A percentile compares a stretch with the other conserved stretches of the same genome.
Conservation (phyloP, 2,888 invertebrate species). For the Caenorhabditis becei region DNA sequence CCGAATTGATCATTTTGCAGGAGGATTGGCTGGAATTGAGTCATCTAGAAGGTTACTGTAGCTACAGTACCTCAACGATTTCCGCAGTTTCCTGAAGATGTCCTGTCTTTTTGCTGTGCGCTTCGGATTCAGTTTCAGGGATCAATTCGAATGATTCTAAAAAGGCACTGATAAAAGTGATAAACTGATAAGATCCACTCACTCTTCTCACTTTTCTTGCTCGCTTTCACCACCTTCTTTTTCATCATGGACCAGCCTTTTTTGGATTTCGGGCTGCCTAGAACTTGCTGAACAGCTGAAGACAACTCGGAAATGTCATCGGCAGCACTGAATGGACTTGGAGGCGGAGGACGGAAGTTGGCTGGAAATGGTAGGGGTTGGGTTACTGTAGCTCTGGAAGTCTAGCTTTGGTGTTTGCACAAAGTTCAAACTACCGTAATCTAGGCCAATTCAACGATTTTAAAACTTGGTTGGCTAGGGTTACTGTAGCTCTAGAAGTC, state of each 20-base stretch:
- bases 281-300: slow-evolving; percentile 34
- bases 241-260: slow-evolving; percentile 47
- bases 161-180: too few relatives aligned
- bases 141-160: slow-evolving; percentile 13
- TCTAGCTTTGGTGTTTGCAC: too few relatives aligned
- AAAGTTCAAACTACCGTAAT: too few relatives aligned
- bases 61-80: slow-evolving; percentile 39
- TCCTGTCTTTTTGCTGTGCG: slow-evolving; percentile 14
- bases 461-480: too few relatives aligned
- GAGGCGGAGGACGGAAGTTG: slow-evolving; percentile 28
- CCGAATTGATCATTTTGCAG: slow-evolving; percentile 42
- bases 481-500: too few relatives aligned
- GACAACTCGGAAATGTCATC: slow-evolving; percentile 45
- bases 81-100: slow-evolving; percentile 55
- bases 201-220: slow-evolving; percentile 2
- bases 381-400: neutral
- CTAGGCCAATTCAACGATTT: too few relatives aligned
- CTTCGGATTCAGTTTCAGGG: neutral
- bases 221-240: slow-evolving; percentile 8
- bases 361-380: slow-evolving; percentile 22
- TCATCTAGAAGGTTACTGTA: neutral
- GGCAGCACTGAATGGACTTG: slow-evolving; percentile 26
- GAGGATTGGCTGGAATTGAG: slow-evolving; percentile 38
- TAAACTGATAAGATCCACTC: neutral
- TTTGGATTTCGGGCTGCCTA: slow-evolving; percentile 6